A percentile compares a stretch with the other conserved stretches of the same genome.
These are phyloP conservation scores for Haliclystus octoradiatus DNA, from an alignment of 30 jellyfish, hydroid and myxozoan genomes.

Conservation along the genomic window DNA sequence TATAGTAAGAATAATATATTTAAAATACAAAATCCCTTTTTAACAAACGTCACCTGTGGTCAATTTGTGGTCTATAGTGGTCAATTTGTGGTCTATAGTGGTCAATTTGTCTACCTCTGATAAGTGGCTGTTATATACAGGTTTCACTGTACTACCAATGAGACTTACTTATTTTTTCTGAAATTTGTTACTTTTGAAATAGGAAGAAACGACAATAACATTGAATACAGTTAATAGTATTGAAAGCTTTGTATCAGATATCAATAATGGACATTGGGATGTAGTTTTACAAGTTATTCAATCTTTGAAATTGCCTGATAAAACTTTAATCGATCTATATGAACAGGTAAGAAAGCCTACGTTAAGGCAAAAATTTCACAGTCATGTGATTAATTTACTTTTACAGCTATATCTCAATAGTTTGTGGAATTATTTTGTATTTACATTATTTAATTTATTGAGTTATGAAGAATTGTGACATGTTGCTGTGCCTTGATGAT, in stretches of 20 bases:
- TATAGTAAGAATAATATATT: no score
- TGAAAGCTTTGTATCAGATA: conserved; percentile 78
- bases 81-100: neutral
- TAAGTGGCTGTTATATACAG: no score
- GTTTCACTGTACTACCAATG: no score
- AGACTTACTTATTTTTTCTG: neutral
- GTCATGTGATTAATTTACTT: no score
- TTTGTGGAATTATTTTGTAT: no score
- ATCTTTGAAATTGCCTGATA: conserved; percentile 70
- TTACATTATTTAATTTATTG: no score
- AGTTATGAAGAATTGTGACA: no score
- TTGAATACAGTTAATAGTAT: conserved; percentile 80
- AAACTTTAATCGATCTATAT: conserved; percentile 73
- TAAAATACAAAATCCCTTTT: no score
- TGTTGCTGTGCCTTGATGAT: no score
- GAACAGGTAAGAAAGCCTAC: conserved; percentile 70
- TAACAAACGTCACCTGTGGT: neutral
- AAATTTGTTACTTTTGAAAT: neutral
- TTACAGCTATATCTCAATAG: no score
- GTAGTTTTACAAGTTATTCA: conserved; percentile 83
- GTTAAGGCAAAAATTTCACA: no score
- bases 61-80: neutral
- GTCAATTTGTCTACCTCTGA: no score
- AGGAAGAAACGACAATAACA: conserved; percentile 90
- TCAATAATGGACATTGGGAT: conserved; percentile 98